These are phyloP conservation scores for Crambe crambe DNA, from an alignment of 37 sponge, comb jelly and placozoan species.

Conservation along the genomic window DNA sequence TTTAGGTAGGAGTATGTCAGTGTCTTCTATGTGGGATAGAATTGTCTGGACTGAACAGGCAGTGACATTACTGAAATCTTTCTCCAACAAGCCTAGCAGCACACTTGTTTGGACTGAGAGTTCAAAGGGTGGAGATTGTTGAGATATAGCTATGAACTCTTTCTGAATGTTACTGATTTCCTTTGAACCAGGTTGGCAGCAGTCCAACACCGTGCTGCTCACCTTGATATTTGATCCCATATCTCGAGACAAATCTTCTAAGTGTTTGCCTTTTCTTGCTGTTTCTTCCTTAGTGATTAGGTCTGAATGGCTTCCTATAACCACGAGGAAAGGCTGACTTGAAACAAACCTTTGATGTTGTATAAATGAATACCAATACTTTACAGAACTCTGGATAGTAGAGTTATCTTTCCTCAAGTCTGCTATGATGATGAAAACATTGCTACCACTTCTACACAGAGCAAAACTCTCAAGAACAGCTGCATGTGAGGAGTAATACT, in stretches of 20 bases:
- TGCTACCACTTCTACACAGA: not conserved
- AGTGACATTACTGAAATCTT: conserved; percentile 5
- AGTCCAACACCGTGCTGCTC: not conserved
- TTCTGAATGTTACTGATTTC: not conserved
- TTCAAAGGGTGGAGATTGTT: not conserved
- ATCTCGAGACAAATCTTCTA: not conserved
- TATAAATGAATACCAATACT: conserved; percentile 37
- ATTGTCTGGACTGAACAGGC: not conserved
- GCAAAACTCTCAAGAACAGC: conserved; percentile 21
- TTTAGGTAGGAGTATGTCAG: not conserved
- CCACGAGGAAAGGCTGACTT: not conserved
- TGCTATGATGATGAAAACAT: conserved; percentile 36
- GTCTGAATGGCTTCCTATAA: conserved; percentile 36
- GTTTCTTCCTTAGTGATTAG: not conserved
- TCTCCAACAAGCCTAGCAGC: conserved; percentile 5
- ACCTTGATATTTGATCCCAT: no score
- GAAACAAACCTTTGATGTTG: not conserved
- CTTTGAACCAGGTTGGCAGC: not conserved
- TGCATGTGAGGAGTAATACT: conserved; percentile 42
- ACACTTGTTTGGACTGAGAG: conserved; percentile 5
- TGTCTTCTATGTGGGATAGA: not conserved
- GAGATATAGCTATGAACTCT: not conserved
- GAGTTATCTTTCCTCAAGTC: conserved; percentile 35
- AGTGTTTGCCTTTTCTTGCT: no score
- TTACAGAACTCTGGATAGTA: not conserved